Evolutionary conservation across 2,888 invertebrate genomes (phyloP).

Genomic region (Mythimna pallens): DNA sequence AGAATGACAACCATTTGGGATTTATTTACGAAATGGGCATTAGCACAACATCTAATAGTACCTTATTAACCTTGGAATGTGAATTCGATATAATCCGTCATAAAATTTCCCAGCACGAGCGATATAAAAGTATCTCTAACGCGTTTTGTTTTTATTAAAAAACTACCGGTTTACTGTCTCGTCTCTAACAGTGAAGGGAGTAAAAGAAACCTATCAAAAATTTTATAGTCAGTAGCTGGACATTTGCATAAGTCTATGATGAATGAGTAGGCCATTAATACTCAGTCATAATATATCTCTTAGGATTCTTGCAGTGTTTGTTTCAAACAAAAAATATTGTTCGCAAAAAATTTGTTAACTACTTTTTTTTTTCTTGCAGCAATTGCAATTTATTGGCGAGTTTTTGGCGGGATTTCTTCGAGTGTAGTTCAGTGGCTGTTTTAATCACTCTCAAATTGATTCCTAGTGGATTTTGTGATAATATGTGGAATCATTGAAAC

Average conservation of each 20-base stretch:
- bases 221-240: slow-evolving; percentile 32
- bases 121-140: background rate
- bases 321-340: slow-evolving; percentile 21
- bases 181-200: slow-evolving; percentile 38
- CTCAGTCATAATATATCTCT: slow-evolving; percentile 27
- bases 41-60: slow-evolving; percentile 16
- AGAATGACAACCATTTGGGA: too few relatives aligned
- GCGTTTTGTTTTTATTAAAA: slow-evolving; percentile 35
- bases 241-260: slow-evolving; percentile 49
- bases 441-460: too few relatives aligned
- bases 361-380: background rate
- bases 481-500: too few relatives aligned
- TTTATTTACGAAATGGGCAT: slow-evolving; percentile 10
- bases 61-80: slow-evolving; percentile 34
- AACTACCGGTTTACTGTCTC: slow-evolving; percentile 32
- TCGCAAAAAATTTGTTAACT: too few relatives aligned
- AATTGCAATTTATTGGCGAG: background rate
- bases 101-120: slow-evolving; percentile 12
- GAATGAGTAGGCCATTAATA: slow-evolving; percentile 59
- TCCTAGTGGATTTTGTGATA: too few relatives aligned
- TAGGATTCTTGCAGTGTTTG: slow-evolving; percentile 9
- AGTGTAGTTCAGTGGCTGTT: too few relatives aligned
- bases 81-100: slow-evolving; percentile 15
- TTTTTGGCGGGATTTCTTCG: too few relatives aligned
- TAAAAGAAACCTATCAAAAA: slow-evolving; percentile 37